Evolutionary conservation across 2,113 vertebrate species (phyloP), one percentile per base, ranked within the genome.

Genomic region (Barnardius zonarius): DNA sequence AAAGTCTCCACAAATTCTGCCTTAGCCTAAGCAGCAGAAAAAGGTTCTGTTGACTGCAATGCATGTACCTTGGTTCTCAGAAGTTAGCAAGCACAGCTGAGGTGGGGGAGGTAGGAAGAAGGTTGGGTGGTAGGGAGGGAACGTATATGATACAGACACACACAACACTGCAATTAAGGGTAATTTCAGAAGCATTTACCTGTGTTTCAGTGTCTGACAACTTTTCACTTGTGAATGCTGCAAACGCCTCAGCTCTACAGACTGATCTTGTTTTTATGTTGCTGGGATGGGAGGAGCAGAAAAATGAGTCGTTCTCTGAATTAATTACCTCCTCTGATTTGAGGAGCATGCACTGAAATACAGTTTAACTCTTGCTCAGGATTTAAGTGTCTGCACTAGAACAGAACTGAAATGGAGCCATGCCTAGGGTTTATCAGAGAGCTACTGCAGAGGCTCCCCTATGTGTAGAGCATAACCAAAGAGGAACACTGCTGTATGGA

Each of bases 121-220:
- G 88, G 64, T 73, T 93, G 94, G 80, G 66, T 92, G 63, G 74
- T 61, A 81, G 95, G 95, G 90, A 97, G 77, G 86, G 90, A 97
- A 90, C 5, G 25, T 93, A 54, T 84, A 75, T 73, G 87, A 89
- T 74, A 86, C 46, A 96, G 67, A 91, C 88, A 92, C 70, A 57
- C 59, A 88, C 70, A 79, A 88, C 77, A 80, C 82, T 94, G 62
- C 83, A 95, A 97, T 96, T 91, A 97, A 94, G 62, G 68, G 82
- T 73, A 92, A 89, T 94, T 97, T 97, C 89, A 94, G 91, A 96
- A 96, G 75, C 73, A 73, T 83, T 96, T 93, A 82, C 91, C 94
- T 97, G 93, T 62, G 75, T 90, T 92, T 95, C 90, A 97, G 62
- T 88, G 68, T 93, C 94, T 92, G 80, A 93, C 63, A 93, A 96